Conservation (phyloP, 1,140 invertebrate genomes). For the Orchestia grillus region DNA sequence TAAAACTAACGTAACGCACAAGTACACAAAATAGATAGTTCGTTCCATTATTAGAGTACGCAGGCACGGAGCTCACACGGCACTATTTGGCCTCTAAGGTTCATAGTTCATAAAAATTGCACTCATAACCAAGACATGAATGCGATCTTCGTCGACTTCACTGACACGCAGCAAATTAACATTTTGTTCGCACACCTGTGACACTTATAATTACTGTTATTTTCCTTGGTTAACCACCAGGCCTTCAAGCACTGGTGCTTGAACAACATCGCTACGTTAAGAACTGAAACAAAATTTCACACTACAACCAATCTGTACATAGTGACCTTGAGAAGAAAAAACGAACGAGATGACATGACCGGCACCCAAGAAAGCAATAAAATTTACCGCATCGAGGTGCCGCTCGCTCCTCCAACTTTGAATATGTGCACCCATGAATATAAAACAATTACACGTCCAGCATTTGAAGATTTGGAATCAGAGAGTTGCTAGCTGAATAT, state of each 20-base stretch:
- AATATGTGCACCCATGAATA: background rate
- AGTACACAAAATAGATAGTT: slow-evolving; percentile 43
- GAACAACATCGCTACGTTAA: background rate
- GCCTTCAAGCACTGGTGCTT: background rate
- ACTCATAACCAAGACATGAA: background rate
- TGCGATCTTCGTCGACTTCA: background rate
- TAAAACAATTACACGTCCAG: background rate
- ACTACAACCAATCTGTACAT: background rate
- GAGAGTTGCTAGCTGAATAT: background rate
- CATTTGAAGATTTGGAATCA: background rate
- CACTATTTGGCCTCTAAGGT: background rate
- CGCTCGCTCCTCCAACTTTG: background rate
- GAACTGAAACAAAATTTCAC: background rate
- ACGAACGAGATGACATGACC: background rate
- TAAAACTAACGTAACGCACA: background rate
- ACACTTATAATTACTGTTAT: background rate
- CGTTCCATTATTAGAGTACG: slow-evolving; percentile 1
- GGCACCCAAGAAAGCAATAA: background rate
- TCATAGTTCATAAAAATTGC: slow-evolving; percentile 21
- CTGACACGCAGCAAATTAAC: background rate
- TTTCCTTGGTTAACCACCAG: background rate
- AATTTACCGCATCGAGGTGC: background rate
- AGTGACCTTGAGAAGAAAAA: background rate
- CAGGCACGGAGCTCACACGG: slow-evolving; percentile 36
- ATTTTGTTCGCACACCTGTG: background rate